These are phyloP conservation scores for Poecilus cupreus DNA, from an alignment of 2,888 invertebrate genomes.

Conservation along the genomic window DNA sequence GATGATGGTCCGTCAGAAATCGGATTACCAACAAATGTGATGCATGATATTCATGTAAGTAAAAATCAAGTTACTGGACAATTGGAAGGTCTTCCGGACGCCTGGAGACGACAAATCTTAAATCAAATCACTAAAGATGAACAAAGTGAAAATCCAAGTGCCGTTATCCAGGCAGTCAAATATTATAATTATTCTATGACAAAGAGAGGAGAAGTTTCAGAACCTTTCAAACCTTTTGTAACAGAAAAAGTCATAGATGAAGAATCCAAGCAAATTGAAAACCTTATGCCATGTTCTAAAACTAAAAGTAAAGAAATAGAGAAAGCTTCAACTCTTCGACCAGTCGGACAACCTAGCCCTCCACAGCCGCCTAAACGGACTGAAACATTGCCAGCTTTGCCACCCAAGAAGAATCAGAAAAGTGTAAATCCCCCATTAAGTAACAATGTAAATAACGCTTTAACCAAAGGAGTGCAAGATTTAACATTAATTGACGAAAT, in stretches of 20 bases:
- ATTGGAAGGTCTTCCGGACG: conserved; percentile 88
- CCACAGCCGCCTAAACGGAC: conserved; percentile 70
- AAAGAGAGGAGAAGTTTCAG: conserved; percentile 79
- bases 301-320: conserved; percentile 73
- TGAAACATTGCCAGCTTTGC: conserved; percentile 77
- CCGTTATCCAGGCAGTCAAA: conserved; percentile 92
- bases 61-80: conserved; percentile 88
- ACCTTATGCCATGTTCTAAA: conserved; percentile 82
- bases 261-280: conserved; percentile 88
- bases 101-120: conserved; percentile 87
- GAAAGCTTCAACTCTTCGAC: conserved; percentile 60
- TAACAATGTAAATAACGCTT: conserved; percentile 68
- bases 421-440: conserved; percentile 57
- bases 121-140: conserved; percentile 90
- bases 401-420: conserved; percentile 72
- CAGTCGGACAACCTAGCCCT: conserved; percentile 61
- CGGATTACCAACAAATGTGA: conserved; percentile 89
- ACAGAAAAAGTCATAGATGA: conserved; percentile 87
- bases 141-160: conserved; percentile 91
- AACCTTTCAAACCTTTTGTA: conserved; percentile 85
- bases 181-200: conserved; percentile 92
- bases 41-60: conserved; percentile 90
- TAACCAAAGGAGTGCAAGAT: conserved; percentile 71
- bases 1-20: conserved; percentile 80
- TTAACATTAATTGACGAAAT: conserved; percentile 71